Conservation (phyloP, 2,888 invertebrate species). For the Morpho achilles region DNA sequence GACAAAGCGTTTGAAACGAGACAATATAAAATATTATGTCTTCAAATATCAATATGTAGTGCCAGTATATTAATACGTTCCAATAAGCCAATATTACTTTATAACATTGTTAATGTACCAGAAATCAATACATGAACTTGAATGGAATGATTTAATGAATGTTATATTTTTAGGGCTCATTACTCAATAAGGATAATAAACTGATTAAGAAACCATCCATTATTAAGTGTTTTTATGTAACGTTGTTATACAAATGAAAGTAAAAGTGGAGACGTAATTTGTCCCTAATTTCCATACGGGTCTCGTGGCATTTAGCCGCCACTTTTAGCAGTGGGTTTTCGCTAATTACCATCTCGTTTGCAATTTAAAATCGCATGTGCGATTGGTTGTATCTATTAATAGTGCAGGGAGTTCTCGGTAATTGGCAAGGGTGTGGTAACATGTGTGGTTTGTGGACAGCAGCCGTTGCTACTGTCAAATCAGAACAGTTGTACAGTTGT, state of each 20-base stretch:
- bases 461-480: slow-evolving; percentile 34
- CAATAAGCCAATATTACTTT: background rate
- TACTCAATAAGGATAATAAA: slow-evolving; percentile 52
- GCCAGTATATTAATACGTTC: too few relatives aligned
- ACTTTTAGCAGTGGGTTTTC: slow-evolving; percentile 66
- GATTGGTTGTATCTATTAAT: slow-evolving; percentile 43
- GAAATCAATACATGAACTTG: slow-evolving; percentile 18
- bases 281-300: slow-evolving; percentile 74
- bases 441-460: slow-evolving; percentile 50
- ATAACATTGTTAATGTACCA: background rate
- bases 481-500: slow-evolving; percentile 15
- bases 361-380: slow-evolving; percentile 64
- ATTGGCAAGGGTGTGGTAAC: slow-evolving; percentile 56
- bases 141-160: slow-evolving; percentile 8
- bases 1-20: too few relatives aligned
- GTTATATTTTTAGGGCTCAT: slow-evolving; percentile 39
- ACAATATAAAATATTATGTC: too few relatives aligned
- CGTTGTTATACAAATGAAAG: slow-evolving; percentile 64
- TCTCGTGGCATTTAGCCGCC: slow-evolving; percentile 60
- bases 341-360: slow-evolving; percentile 77
- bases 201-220: slow-evolving; percentile 62
- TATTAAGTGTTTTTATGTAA: slow-evolving; percentile 59
- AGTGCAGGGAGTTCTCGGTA: slow-evolving; percentile 61
- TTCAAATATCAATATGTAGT: too few relatives aligned
- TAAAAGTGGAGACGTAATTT: slow-evolving; percentile 70